Conservation (phyloP, 2,113 vertebrate genomes). For the Shinisaurus crocodilurus region DNA sequence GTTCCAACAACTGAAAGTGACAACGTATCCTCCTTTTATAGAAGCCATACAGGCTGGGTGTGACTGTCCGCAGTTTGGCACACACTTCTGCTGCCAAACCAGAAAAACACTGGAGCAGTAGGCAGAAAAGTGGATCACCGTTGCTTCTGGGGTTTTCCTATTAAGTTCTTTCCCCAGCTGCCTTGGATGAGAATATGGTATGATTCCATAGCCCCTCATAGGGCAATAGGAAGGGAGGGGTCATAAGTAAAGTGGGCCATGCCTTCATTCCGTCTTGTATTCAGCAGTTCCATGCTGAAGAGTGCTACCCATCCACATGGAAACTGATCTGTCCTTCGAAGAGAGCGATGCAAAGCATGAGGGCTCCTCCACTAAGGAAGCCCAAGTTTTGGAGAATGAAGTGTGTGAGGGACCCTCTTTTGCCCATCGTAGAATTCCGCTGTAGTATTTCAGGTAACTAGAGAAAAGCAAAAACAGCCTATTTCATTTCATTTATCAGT, state of each 20-base stretch:
- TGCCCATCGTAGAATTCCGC: background rate
- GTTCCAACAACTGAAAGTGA: background rate
- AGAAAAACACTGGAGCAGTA: too few species aligned
- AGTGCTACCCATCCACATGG: slow-evolving; percentile 49
- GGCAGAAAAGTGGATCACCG: background rate
- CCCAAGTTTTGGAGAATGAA: slow-evolving; percentile 79
- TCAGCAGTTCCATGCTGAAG: background rate
- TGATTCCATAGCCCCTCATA: background rate
- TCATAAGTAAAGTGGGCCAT: background rate
- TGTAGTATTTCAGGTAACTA: slow-evolving; percentile 80
- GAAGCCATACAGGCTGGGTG: background rate
- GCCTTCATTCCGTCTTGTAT: background rate
- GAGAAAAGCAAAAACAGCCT: slow-evolving; percentile 14
- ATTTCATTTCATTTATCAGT: background rate
- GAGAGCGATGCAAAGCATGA: slow-evolving; percentile 84
- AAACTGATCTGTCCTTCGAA: slow-evolving; percentile 78
- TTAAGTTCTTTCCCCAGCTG: background rate
- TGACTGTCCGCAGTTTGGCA: background rate
- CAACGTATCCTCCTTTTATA: background rate
- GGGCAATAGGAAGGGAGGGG: background rate
- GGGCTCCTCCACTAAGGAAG: slow-evolving; percentile 76
- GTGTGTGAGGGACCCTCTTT: slow-evolving; percentile 45
- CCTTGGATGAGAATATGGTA: background rate
- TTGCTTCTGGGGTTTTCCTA: background rate
- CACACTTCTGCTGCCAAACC: background rate